A percentile compares a stretch with the other conserved stretches of the same genome.
phyloP scores from a whole-genome alignment of 2,113 vertebrate genomes.

The Saimiri boliviensis region DNA sequence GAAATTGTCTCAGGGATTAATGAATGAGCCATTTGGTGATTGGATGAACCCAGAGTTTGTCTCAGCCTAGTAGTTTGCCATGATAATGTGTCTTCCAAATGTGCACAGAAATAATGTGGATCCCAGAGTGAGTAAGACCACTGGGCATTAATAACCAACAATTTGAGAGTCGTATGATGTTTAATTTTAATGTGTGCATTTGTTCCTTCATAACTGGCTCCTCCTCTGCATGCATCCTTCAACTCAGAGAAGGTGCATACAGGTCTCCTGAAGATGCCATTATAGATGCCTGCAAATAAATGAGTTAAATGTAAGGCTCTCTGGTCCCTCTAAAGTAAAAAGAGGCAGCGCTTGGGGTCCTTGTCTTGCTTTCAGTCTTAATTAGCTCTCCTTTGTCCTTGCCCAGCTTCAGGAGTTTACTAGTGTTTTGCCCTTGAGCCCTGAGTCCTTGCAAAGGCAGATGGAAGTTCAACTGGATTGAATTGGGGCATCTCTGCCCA shows the following conservation, averaged over 20 bases:
- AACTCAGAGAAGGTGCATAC: not conserved
- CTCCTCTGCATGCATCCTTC: not conserved
- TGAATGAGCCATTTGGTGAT: not conserved
- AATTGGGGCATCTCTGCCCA: conserved; percentile 84
- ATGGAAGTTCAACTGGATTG: conserved; percentile 81
- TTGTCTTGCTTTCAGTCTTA: conserved; percentile 75
- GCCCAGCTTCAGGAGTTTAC: conserved; percentile 46
- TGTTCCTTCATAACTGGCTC: not conserved
- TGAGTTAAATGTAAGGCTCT: not conserved
- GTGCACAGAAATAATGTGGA: not conserved
- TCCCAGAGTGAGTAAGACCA: not conserved
- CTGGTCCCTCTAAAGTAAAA: not conserved
- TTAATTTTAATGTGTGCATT: not conserved
- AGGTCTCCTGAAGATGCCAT: not conserved
- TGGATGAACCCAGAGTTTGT: rapidly evolving
- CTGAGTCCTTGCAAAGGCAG: conserved; percentile 74
- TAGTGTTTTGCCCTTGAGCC: conserved; percentile 81
- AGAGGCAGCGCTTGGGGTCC: conserved; percentile 29
- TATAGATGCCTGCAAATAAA: not conserved
- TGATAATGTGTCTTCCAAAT: not conserved
- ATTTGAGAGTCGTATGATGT: not conserved
- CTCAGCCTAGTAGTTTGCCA: not conserved
- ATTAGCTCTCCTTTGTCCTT: conserved; percentile 76
- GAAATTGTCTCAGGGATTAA: not conserved
- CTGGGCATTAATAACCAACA: not conserved